These are phyloP conservation scores for Smithornis capensis DNA, from an alignment of 2,113 vertebrate species.

Conservation along the genomic window DNA sequence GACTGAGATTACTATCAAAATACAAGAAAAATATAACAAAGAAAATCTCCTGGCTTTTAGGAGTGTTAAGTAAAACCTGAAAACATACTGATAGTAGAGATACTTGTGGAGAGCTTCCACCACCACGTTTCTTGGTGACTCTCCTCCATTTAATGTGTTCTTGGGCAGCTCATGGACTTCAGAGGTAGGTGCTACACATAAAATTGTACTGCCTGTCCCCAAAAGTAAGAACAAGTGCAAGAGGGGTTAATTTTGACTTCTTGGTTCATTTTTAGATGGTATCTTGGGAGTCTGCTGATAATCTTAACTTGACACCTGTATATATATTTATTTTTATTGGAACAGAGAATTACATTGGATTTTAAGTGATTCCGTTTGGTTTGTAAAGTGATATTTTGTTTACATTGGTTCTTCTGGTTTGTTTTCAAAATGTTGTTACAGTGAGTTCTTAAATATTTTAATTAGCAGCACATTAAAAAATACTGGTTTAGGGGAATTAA, in stretches of 20 bases:
- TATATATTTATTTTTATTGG: conserved; percentile 59
- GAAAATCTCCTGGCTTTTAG: background rate
- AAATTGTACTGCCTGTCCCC: background rate
- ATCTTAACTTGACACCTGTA: conserved; percentile 52
- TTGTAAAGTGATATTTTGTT: conserved; percentile 63
- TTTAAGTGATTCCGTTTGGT: conserved; percentile 44
- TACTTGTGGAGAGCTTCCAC: background rate
- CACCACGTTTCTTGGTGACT: background rate
- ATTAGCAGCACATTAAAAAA: conserved; percentile 61
- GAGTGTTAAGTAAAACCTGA: background rate
- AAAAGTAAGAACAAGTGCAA: background rate
- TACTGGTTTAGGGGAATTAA: conserved; percentile 61
- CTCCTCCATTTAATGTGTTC: background rate
- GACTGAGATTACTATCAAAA: background rate
- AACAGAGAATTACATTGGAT: conserved; percentile 34
- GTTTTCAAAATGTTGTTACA: conserved; percentile 62
- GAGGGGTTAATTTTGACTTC: conserved; percentile 41
- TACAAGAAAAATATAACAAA: background rate
- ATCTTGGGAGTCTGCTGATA: conserved; percentile 14
- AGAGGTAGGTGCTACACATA: background rate
- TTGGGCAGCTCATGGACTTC: background rate
- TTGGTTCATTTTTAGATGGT: conserved; percentile 11
- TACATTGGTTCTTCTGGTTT: conserved; percentile 40
- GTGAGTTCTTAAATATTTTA: conserved; percentile 61
- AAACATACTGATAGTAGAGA: background rate